Conservation (phyloP, 2,888 invertebrate genomes). For the Tuberolachnus salignus region DNA sequence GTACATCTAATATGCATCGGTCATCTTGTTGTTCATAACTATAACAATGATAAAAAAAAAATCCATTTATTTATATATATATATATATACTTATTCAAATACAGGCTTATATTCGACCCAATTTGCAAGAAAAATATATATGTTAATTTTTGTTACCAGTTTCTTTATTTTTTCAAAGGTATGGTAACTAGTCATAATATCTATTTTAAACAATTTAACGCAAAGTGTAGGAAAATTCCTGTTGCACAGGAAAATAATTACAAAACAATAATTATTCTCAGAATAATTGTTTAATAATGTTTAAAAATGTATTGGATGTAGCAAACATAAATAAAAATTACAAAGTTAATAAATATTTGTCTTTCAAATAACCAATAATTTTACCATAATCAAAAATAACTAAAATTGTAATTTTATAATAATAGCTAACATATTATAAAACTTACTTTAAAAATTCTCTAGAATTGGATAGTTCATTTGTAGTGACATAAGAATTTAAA, state of each 20-base stretch:
- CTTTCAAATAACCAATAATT: background rate
- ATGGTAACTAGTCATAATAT: too few relatives aligned
- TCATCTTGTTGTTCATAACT: slow-evolving; percentile 22
- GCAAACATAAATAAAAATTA: background rate
- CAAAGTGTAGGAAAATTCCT: too few relatives aligned
- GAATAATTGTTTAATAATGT: too few relatives aligned
- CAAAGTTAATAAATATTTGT: background rate
- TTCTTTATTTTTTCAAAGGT: too few relatives aligned
- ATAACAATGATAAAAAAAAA: background rate
- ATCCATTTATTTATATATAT: slow-evolving; percentile 14
- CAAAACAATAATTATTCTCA: too few relatives aligned
- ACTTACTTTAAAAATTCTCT: background rate
- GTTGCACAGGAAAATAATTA: too few relatives aligned
- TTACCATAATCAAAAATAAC: background rate
- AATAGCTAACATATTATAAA: background rate
- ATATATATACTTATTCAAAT: too few relatives aligned
- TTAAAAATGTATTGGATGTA: too few relatives aligned
- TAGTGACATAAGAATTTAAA: background rate
- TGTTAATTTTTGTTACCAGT: too few relatives aligned
- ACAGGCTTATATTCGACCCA: too few relatives aligned
- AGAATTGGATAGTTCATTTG: background rate
- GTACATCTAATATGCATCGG: slow-evolving; percentile 42
- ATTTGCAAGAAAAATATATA: too few relatives aligned
- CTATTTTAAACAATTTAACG: too few relatives aligned
- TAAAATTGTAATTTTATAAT: background rate